phyloP scores from a whole-genome alignment of 2,888 invertebrate species.

The Ctena decussata region DNA sequence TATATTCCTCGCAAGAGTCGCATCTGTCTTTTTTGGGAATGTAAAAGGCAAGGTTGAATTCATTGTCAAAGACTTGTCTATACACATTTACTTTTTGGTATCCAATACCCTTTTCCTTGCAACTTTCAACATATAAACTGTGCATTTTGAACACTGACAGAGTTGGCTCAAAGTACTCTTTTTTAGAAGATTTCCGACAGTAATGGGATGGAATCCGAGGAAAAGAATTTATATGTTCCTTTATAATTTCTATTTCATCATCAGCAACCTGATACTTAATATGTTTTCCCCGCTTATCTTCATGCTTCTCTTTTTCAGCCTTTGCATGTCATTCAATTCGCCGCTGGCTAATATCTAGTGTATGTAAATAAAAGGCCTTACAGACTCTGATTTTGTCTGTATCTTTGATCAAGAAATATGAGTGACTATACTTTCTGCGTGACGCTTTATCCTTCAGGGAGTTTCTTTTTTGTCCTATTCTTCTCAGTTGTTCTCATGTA shows the following conservation, averaged over 20 bases:
- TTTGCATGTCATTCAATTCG: conserved; percentile 1
- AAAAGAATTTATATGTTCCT: conserved; percentile 33
- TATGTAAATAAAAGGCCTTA: conserved; percentile 11
- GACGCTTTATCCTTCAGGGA: background rate
- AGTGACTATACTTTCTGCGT: background rate
- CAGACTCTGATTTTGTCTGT: conserved; percentile 24
- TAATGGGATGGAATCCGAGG: conserved; percentile 25
- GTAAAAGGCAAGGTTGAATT: conserved; percentile 25
- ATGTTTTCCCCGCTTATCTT: conserved; percentile 19
- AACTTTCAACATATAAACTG: conserved; percentile 14
- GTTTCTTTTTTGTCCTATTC: background rate
- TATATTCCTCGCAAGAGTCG: background rate
- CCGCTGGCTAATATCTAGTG: conserved; percentile 13
- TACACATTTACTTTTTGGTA: conserved; percentile 12
- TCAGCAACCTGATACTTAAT: background rate
- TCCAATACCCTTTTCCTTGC: background rate
- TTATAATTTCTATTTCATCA: conserved; percentile 5
- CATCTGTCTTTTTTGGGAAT: conserved; percentile 27
- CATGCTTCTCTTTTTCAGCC: background rate
- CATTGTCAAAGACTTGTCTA: conserved; percentile 9
- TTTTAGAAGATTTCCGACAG: conserved; percentile 7
- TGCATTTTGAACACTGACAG: conserved; percentile 20
- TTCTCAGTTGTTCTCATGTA: conserved; percentile 7
- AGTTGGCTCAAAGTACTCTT: conserved; percentile 20
- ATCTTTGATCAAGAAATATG: background rate